Base-by-base conservation (phyloP, 2,797 vertebrate species). In the Poeciliopsis gracilis region DNA sequence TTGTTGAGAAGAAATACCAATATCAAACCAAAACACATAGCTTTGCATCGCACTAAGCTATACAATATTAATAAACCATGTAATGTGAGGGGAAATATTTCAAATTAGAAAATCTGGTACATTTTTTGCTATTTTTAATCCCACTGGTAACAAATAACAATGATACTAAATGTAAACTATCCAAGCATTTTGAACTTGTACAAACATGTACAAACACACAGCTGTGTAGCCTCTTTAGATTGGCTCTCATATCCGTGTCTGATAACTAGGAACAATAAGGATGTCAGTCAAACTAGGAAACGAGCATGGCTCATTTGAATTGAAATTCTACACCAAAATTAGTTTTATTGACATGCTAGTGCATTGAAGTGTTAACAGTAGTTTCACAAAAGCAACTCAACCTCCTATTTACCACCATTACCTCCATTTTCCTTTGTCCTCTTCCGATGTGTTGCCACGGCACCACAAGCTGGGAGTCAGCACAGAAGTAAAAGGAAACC, bases 311-410 rank as follows among this genome's bases (percentile, higher is more conserved):
- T 85, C 85, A 85, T 84, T 59, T 79, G 75, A 86, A 83, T 80
- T 80, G 33, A 89, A 88, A 82, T 79, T 79, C 72, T 73, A 59
- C 55, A 15, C 86, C 83, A 84, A 72, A 78, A 86, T 82, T 72
- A 78, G 76, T 78, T 88, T 82, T 94, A 91, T 94, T 94, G 91
- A 93, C 88, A 90, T 81, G 57, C 30, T 30, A 30, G 13, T 59
- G n/a, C 57, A 59, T 59, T 16, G 13, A 59, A 30, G 28, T 30
- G 28, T 59, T 15, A 59, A 59, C 5, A 59, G 28, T 91, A 86
- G 87, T 90, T 87, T 86, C 79, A 86, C 91, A 89, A 91, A 91
- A 93, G 88, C 92, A 92, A 93, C 89, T 93, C 90, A 93, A 91
- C 86, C 89, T 85, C 88, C 86, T 93, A 91, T 91, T 93, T 93